Base-by-base conservation (phyloP, 2,888 invertebrate genomes). In the Epirrhoe tristata region DNA sequence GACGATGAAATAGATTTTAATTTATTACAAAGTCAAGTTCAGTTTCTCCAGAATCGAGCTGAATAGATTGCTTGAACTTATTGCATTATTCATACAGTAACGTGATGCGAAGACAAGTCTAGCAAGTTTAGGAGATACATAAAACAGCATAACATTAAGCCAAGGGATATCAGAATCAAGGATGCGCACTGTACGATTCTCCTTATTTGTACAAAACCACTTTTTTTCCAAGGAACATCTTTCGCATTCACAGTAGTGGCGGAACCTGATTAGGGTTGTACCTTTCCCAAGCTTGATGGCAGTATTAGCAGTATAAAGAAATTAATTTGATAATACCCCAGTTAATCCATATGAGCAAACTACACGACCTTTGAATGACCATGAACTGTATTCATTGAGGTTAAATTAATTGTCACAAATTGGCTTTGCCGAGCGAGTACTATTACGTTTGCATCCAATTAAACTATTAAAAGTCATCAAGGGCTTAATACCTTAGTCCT, bases 401-500 rank as follows among this genome's bases (percentile, higher is more conserved):
- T 92, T 90, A 91, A 92, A 87, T 85, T 87, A 89, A 90, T 91
- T 89, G 90, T 85, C 88, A 77, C 77, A 74, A 82, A 83, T 86
- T 85, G 85, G 79, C 80, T 81, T 74, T 69, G 80, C 77, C 81
- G 39, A 50, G 39, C 46, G 7, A 24, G 55, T 31, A 24, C n/a
- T 6, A 73, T 43, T 63, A 73, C 69, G 78, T 76, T 71, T 77
- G 77, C 75, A 76, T 77, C 71, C 66, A 77, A 73, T 77, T 74
- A 74, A 31, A 51, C 54, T 36, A 64, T 63, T 16, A 16, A 46
- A 6, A 14, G 16, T 48, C 16, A 48, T 16, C 14, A 48, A 16
- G 48, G 16, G 48, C 48, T 43, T 10, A 24, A 24, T 2, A 24
- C 24, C 24, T 24, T 24, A 24, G 24, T 24, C 24, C 24, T 24